A percentile compares a stretch with the other conserved stretches of the same genome.
phyloP scores from a whole-genome alignment of 2,113 vertebrate species.

The Tetrao urogallus region DNA sequence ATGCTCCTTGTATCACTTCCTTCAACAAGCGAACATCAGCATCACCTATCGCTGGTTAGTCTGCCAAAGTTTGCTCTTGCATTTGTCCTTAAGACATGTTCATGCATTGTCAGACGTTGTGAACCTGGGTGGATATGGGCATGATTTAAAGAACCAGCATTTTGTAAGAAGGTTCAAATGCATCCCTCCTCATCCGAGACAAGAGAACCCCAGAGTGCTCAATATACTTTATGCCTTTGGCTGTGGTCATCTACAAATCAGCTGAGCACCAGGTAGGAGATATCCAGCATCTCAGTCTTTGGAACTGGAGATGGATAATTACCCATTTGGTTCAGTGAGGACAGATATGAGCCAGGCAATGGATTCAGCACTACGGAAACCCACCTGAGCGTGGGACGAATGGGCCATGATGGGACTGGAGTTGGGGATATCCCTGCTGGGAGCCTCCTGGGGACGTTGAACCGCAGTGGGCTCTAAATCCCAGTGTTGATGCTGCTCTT shows the following conservation, averaged over 20 bases:
- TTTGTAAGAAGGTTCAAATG: background rate
- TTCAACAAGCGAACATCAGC: background rate
- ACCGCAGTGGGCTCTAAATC: background rate
- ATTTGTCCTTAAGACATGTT: background rate
- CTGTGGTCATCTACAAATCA: background rate
- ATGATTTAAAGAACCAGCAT: background rate
- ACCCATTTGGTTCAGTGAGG: background rate
- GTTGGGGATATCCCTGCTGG: background rate
- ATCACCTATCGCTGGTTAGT: background rate
- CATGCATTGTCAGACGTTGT: background rate
- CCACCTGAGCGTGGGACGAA: no score
- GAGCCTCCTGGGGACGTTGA: background rate
- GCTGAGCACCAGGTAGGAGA: conserved; percentile 22
- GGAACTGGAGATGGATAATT: conserved; percentile 39
- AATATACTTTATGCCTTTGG: background rate
- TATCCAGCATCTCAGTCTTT: background rate
- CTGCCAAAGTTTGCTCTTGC: background rate
- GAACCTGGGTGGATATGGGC: background rate
- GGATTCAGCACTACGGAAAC: background rate
- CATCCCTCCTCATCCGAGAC: background rate
- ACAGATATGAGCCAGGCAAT: background rate
- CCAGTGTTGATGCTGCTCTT: background rate
- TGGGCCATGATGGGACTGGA: background rate
- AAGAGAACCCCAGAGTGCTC: background rate
- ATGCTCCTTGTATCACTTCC: background rate